These are phyloP conservation scores for Pristionchus maxplancki DNA, from an alignment of 2,888 invertebrate species.

Conservation along the genomic window DNA sequence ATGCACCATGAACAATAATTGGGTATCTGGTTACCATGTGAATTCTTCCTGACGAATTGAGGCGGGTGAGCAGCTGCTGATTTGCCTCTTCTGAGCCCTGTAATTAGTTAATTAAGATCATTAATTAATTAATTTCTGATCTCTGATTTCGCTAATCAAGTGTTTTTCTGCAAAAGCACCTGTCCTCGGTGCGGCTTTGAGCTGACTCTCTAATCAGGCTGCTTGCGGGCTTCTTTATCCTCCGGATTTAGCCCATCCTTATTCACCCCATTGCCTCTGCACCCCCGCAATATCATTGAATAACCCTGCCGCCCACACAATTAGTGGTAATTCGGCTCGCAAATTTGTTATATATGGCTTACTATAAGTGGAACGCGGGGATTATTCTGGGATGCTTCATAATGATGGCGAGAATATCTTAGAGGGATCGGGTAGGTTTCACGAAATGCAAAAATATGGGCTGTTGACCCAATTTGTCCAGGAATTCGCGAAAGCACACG, in stretches of 20 bases:
- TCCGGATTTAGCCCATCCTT: not conserved
- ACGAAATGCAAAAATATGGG: too few species aligned
- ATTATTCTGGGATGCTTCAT: not conserved
- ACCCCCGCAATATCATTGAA: not conserved
- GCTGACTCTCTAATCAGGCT: not conserved
- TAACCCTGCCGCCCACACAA: not conserved
- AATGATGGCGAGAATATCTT: not conserved
- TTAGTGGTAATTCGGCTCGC: not conserved
- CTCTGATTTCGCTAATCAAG: not conserved
- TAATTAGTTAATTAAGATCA: conserved; percentile 1
- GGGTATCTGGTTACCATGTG: conserved; percentile 88
- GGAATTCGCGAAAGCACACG: too few species aligned
- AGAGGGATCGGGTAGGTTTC: not conserved
- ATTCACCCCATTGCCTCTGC: not conserved
- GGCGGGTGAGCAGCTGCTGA: conserved; percentile 90
- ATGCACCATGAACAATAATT: not conserved
- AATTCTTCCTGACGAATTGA: conserved; percentile 94
- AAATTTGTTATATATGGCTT: not conserved
- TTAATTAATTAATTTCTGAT: not conserved
- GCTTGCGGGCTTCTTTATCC: not conserved
- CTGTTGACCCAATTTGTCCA: too few species aligned
- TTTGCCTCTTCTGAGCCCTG: conserved; percentile 85
- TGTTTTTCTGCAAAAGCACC: not conserved
- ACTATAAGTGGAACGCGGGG: not conserved
- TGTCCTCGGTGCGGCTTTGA: not conserved